Conservation (phyloP, 2,888 invertebrate genomes). For the Dryobota labecula region DNA sequence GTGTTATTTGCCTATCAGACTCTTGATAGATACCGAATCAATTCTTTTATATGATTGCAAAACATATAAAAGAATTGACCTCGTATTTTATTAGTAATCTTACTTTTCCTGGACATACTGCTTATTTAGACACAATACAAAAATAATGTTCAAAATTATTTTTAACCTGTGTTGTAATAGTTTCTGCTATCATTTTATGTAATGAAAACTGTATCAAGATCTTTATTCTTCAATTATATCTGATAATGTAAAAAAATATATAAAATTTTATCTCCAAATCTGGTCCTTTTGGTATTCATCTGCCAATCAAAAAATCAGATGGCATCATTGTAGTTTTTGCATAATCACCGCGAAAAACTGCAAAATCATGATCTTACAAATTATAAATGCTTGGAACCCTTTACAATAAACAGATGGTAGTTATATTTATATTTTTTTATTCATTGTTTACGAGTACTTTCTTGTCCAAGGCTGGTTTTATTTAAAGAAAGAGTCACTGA, state of each 20-base stretch:
- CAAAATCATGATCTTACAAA: conserved; percentile 18
- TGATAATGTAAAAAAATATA: neutral
- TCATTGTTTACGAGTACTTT: conserved; percentile 67
- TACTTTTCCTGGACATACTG: no score
- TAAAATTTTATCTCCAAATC: neutral
- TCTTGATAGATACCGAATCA: no score
- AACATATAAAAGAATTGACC: neutral
- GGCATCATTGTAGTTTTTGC: neutral
- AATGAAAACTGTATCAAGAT: no score
- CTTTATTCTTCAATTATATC: no score
- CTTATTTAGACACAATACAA: no score
- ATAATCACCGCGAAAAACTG: neutral
- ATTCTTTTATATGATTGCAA: no score
- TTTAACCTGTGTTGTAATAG: neutral
- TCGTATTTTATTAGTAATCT: neutral
- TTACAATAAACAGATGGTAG: conserved; percentile 42
- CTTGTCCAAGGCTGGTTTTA: conserved; percentile 69
- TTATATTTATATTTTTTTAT: conserved; percentile 61
- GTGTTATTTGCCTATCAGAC: neutral
- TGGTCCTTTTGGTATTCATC: neutral
- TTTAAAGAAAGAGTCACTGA: conserved; percentile 71
- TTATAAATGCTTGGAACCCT: conserved; percentile 50
- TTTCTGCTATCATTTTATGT: neutral
- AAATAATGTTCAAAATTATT: neutral
- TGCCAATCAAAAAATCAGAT: neutral